Evolutionary conservation across 2,113 vertebrate species (phyloP), one percentile per base, ranked within the genome.

Genomic region (Xerus inauris): DNA sequence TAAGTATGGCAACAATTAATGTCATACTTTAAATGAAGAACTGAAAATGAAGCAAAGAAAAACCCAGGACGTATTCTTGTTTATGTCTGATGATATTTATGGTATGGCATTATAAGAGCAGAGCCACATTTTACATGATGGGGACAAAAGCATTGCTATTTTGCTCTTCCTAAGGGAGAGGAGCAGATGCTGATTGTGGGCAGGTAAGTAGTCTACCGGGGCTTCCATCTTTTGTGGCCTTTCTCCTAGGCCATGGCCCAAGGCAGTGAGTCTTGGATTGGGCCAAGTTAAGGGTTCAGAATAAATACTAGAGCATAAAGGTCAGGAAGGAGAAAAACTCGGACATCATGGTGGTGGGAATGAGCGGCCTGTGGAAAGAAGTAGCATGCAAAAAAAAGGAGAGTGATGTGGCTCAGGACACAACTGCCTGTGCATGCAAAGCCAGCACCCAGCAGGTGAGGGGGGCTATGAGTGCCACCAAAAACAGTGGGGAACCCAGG

Each of bases 1-100:
- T 17, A 47, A 73, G 28, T 42, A 22, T 79, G 57, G 28, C 57
- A 87, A 71, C 45, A 64, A 62, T 35, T 47, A 67, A 49, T 45
- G 19, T 65, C 82, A 72, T 81, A 26, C 73, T 69, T 76, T 85
- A 87, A 83, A 82, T 14, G 12, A 87, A 42, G n/a, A 87, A 32
- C 42, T 79, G 65, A 82, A 47, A 24, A 77, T 8, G 51, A 88
- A 77, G 80, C 49, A 91, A 92, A 65, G 54, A 80, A 86, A 88
- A 95, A 35, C 17, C 17, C 59, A 71, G 38, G 62, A 77, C 59
- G 69, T 17, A 35, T 87, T 71, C 67, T 32, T 83, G 83, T 95
- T 82, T 35, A 54, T 77, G 40, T 49, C n/a, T 49, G 71, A 89
- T 65, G 17, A 35, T 79, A 47, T 49, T 76, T 83, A 59, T 35